Percentiles rank a stretch among this genome's conserved stretches.
Evolutionary conservation across 2,797 vertebrate genomes (phyloP).

Genomic region (Petrocephalus sullivani): DNA sequence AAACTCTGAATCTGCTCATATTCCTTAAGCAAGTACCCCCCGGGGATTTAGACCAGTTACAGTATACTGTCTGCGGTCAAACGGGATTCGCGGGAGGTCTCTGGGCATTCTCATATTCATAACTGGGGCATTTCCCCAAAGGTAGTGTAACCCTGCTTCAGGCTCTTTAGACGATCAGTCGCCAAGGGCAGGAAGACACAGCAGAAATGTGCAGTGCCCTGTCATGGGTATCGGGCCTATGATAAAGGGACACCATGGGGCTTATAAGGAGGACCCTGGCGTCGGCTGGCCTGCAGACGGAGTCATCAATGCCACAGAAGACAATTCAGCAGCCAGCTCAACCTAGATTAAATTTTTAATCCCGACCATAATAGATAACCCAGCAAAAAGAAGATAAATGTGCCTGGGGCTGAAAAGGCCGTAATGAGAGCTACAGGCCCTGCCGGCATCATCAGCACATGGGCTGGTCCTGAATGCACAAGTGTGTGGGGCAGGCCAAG

Average conservation of each 20-base stretch:
- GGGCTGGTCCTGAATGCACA: background rate
- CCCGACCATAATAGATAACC: background rate
- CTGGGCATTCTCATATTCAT: background rate
- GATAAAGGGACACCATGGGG: background rate
- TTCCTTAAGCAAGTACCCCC: background rate
- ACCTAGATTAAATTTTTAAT: background rate
- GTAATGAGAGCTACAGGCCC: background rate
- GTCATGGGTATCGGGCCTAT: background rate
- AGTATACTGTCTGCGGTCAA: background rate
- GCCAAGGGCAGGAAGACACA: background rate
- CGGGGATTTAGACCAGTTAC: background rate
- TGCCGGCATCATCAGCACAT: background rate
- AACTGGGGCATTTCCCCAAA: background rate
- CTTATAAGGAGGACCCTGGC: background rate
- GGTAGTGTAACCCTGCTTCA: background rate
- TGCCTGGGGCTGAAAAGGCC: background rate
- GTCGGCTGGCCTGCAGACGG: background rate
- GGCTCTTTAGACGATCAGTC: background rate
- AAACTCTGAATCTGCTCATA: background rate
- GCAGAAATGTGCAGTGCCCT: background rate
- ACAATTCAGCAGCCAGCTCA: background rate
- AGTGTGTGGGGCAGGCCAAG: background rate
- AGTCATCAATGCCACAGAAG: background rate
- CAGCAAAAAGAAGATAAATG: background rate
- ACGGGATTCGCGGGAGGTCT: background rate